phyloP scores from a whole-genome alignment of 2,113 vertebrate species.

The Polyodon spathula region DNA sequence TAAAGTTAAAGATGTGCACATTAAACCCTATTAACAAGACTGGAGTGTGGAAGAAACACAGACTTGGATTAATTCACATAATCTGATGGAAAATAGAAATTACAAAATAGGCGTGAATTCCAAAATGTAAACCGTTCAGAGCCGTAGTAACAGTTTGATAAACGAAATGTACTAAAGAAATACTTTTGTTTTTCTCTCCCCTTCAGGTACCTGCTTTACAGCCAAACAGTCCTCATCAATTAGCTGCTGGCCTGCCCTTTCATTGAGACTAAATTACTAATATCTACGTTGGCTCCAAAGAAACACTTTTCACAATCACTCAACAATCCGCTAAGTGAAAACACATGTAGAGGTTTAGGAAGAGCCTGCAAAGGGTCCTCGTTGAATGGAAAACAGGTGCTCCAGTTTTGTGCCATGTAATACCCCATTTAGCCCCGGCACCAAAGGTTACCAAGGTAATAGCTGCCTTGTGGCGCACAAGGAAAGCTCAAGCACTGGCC shows the following conservation, averaged over 20 bases:
- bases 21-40: no score
- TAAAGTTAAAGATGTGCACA: no score
- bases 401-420: conserved; percentile 76
- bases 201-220: conserved; percentile 40
- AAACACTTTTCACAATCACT: conserved; percentile 83
- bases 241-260: conserved; percentile 61
- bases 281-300: conserved; percentile 65
- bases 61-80: conserved; percentile 3
- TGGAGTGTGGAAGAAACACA: no score
- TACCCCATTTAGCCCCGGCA: conserved; percentile 81
- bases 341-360: conserved; percentile 70
- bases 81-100: conserved; percentile 9
- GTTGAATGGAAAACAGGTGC: conserved; percentile 93
- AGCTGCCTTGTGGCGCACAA: conserved; percentile 78
- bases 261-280: conserved; percentile 67
- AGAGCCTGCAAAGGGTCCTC: conserved; percentile 72
- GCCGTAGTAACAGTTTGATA: conserved; percentile 12
- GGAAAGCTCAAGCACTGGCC: conserved; percentile 60
- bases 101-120: conserved; percentile 4
- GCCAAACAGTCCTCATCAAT: conserved; percentile 52
- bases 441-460: conserved; percentile 96
- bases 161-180: conserved; percentile 14
- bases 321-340: conserved; percentile 84
- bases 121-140: not conserved
- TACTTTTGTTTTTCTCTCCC: conserved; percentile 23